Base-by-base conservation (phyloP, 2,797 vertebrate genomes). In the Salmo trutta region DNA sequence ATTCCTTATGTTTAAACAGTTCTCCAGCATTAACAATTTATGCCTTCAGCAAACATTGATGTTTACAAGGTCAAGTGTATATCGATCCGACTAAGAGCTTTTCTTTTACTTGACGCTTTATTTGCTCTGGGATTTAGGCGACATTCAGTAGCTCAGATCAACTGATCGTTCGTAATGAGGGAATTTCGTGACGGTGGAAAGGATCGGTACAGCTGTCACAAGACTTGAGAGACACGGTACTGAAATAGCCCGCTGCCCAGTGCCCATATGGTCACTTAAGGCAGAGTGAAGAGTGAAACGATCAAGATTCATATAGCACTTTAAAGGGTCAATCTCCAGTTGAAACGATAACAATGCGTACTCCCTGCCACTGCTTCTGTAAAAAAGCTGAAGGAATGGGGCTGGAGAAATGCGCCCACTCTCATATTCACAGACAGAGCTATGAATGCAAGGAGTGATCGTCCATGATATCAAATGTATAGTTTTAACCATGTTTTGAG, bases 41-140 rank as follows among this genome's bases (percentile, higher is more conserved):
- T 94, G 94, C 92, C 91, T 94, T 94, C 87, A 86, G 90, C 95
- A 97, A 96, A 96, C 94, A 95, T 92, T 94, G 92, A 90, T 94
- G 94, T 95, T 95, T 94, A 94, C 91, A 96, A 94, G 93, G 95
- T 96, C 94, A 96, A 96, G 94, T 95, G 94, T 93, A 91, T 93
- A 82, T 64, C 59, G 88, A 91, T 92, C 92, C 91, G 92, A 47
- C 41, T 14, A 47, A 47, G 41, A 14, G 0, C 12, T 47, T 47
- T 47, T 47, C 2, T 47, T 47, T 47, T 14, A 10, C 41, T 2
- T 2, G 7, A 94, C 94, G 17, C 68, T 24, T 67, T 41, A 79
- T 76, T 83, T 76, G 33, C 24, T 10, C 62, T 59, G 33, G 77
- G 77, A 81, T 74, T 84, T 47, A 72, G 67, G 70, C 77, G 73